A percentile compares a stretch with the other conserved stretches of the same genome.
Evolutionary conservation across 2,113 vertebrate species (phyloP).

Genomic region (Melanerpes aurifrons): DNA sequence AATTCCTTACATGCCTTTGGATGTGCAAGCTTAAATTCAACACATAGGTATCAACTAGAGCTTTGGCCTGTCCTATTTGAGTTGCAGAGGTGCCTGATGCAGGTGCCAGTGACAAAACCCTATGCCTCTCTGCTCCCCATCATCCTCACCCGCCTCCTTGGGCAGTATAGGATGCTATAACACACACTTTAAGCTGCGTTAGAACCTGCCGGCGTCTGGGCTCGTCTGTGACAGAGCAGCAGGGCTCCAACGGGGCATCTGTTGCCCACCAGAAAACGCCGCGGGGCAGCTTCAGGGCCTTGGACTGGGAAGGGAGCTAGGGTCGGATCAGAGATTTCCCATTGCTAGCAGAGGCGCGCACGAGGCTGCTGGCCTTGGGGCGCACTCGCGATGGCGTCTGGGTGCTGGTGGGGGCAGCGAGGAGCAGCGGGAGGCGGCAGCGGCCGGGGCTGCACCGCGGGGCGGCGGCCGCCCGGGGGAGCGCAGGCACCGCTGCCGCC

Average conservation of each 20-base stretch:
- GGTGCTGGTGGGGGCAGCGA: neutral
- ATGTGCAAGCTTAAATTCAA: accelerated
- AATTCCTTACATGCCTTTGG: neutral
- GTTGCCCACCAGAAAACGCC: neutral
- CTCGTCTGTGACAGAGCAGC: accelerated
- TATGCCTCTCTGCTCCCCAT: accelerated
- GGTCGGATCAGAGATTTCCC: accelerated
- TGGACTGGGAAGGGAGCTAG: no score
- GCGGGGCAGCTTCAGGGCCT: neutral
- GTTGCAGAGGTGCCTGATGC: accelerated
- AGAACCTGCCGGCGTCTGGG: accelerated
- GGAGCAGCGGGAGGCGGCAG: neutral
- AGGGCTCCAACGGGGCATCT: neutral
- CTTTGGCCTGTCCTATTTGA: neutral
- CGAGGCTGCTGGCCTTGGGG: neutral
- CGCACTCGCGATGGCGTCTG: accelerated
- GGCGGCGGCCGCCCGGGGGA: conserved; percentile 15
- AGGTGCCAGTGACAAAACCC: neutral
- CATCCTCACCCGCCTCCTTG: neutral
- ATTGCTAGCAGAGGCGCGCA: accelerated
- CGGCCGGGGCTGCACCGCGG: conserved; percentile 48
- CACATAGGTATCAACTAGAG: accelerated
- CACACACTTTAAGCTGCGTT: accelerated
- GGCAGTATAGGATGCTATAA: accelerated
- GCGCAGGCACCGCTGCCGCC: neutral